Conservation (phyloP, 1,140 invertebrate genomes). For the Zeugodacus cucurbitae region DNA sequence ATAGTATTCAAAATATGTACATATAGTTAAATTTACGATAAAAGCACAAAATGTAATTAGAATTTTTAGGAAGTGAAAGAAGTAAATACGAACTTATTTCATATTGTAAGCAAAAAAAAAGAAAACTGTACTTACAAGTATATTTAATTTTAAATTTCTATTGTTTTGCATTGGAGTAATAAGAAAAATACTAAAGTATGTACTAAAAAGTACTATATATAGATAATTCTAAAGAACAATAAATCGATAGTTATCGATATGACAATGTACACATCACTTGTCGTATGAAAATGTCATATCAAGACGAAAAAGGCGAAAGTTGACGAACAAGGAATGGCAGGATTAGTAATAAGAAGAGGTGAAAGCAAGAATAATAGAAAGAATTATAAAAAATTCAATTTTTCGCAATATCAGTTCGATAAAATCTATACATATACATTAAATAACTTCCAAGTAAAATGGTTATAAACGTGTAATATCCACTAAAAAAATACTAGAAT, state of each 20-base stretch:
- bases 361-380: not conserved
- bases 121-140: too few relatives aligned
- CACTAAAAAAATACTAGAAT: not conserved
- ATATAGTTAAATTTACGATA: too few relatives aligned
- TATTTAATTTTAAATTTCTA: too few relatives aligned
- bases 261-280: not conserved
- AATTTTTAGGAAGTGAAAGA: too few relatives aligned
- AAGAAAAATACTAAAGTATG: too few relatives aligned
- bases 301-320: not conserved
- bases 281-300: not conserved
- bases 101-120: too few relatives aligned
- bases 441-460: not conserved
- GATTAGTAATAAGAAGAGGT: not conserved
- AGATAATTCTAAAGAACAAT: too few relatives aligned
- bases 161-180: too few relatives aligned
- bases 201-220: too few relatives aligned
- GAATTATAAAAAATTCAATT: not conserved
- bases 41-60: too few relatives aligned
- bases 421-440: not conserved
- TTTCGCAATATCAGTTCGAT: not conserved
- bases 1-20: conserved; percentile 48
- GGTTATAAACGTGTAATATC: too few relatives aligned
- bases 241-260: not conserved
- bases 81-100: too few relatives aligned
- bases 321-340: not conserved